Conservation (phyloP, 2,113 vertebrate species). For the Mastomys natalensis region DNA sequence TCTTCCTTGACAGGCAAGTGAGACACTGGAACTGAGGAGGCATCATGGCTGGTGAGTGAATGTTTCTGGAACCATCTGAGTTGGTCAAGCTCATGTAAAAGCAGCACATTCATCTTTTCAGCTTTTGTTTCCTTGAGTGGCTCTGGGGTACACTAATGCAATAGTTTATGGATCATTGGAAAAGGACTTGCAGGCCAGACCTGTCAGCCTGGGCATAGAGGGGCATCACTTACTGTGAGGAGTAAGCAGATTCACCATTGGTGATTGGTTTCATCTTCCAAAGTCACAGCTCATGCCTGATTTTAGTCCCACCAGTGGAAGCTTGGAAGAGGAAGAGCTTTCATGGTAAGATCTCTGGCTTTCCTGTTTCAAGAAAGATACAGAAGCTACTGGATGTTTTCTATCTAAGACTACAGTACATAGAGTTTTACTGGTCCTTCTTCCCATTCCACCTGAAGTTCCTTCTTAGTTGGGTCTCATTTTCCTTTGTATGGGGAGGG, state of each 20-base stretch:
- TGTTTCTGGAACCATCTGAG: conserved; percentile 13
- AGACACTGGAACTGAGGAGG: conserved; percentile 67
- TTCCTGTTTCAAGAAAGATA: not conserved
- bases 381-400: not conserved
- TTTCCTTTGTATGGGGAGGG: not conserved
- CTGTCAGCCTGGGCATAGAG: not conserved
- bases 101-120: not conserved
- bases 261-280: not conserved
- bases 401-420: not conserved
- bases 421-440: not conserved
- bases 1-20: conserved; percentile 84
- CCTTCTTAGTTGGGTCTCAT: not conserved
- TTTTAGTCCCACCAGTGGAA: not conserved
- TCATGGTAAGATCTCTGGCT: not conserved
- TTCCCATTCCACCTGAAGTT: not conserved
- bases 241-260: not conserved
- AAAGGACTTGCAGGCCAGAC: not conserved
- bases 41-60: conserved; percentile 89
- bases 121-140: not conserved
- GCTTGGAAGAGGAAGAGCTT: not conserved
- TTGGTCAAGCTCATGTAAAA: not conserved
- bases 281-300: not conserved
- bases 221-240: not conserved
- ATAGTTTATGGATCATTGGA: not conserved
- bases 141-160: not conserved